phyloP scores from a whole-genome alignment of 2,797 vertebrate genomes.

The Poliocrania exsul region DNA sequence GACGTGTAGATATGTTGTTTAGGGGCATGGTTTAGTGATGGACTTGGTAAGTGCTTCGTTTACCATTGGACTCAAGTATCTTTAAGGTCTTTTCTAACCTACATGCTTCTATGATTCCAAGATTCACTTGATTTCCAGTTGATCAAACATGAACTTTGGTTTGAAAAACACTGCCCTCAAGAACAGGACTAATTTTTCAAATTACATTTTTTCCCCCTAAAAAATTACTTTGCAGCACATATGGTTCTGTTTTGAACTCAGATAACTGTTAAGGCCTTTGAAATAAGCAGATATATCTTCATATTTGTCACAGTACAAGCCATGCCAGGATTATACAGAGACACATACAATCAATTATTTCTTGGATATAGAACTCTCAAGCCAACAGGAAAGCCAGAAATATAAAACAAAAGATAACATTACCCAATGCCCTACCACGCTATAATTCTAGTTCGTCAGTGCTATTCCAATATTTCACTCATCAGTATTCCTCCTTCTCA shows the following conservation, averaged over 20 bases:
- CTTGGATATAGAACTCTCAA: background rate
- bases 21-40: background rate
- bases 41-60: background rate
- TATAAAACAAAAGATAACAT: background rate
- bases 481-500: conserved; percentile 68
- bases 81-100: background rate
- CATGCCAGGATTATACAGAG: background rate
- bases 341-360: background rate
- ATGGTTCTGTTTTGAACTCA: background rate
- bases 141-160: background rate
- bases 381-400: background rate
- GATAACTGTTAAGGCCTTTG: background rate
- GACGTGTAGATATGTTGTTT: fast-evolving
- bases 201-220: background rate
- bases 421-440: background rate
- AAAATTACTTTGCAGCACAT: background rate
- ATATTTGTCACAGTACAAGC: background rate
- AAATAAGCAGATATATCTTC: background rate
- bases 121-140: background rate
- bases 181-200: background rate
- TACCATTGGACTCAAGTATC: background rate
- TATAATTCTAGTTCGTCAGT: background rate
- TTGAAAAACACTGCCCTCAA: background rate
- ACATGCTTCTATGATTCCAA: background rate
- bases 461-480: conserved; percentile 40